Evolutionary conservation across 2,888 invertebrate species (phyloP).

Genomic region (Zaprionus lineosus): DNA sequence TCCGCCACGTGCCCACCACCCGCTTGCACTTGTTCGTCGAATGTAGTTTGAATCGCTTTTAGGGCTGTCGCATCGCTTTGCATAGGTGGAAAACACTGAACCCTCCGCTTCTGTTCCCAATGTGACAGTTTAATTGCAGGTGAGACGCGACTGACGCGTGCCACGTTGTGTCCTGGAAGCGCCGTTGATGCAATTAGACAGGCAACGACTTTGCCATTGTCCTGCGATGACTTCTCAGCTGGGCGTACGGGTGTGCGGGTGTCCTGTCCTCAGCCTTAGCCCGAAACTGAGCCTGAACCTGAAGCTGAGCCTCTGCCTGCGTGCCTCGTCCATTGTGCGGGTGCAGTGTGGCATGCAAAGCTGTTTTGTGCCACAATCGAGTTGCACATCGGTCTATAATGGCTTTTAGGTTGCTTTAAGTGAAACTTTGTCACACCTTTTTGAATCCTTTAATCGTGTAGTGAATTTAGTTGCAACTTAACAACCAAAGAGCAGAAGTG

Average conservation of each 20-base stretch:
- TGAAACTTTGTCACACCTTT: slow-evolving; percentile 6
- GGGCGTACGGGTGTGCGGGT: slow-evolving; percentile 14
- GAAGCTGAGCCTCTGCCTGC: slow-evolving; percentile 2
- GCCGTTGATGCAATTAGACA: slow-evolving; percentile 72
- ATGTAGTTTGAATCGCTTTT: slow-evolving; percentile 69
- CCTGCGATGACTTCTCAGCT: slow-evolving; percentile 68
- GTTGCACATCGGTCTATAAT: slow-evolving; percentile 28
- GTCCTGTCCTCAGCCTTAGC: slow-evolving; percentile 11
- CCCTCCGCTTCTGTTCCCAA: slow-evolving; percentile 54
- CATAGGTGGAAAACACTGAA: slow-evolving; percentile 31
- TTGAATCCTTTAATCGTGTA: too few species aligned
- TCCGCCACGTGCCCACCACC: slow-evolving; percentile 58
- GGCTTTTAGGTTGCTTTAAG: slow-evolving; percentile 36
- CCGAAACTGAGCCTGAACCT: too few species aligned
- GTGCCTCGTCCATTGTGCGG: slow-evolving; percentile 20
- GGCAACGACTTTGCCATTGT: slow-evolving; percentile 71
- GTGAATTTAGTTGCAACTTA: too few species aligned
- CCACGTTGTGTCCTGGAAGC: slow-evolving; percentile 33
- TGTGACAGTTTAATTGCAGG: slow-evolving; percentile 82
- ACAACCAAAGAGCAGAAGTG: too few species aligned
- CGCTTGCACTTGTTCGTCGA: slow-evolving; percentile 3
- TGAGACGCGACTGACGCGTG: slow-evolving; percentile 74
- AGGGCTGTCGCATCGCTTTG: slow-evolving; percentile 69
- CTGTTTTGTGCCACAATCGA: slow-evolving; percentile 22
- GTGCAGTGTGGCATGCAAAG: slow-evolving; percentile 44